phyloP scores from a whole-genome alignment of 2,797 vertebrate genomes.

The Acrocephalus scirpaceus region DNA sequence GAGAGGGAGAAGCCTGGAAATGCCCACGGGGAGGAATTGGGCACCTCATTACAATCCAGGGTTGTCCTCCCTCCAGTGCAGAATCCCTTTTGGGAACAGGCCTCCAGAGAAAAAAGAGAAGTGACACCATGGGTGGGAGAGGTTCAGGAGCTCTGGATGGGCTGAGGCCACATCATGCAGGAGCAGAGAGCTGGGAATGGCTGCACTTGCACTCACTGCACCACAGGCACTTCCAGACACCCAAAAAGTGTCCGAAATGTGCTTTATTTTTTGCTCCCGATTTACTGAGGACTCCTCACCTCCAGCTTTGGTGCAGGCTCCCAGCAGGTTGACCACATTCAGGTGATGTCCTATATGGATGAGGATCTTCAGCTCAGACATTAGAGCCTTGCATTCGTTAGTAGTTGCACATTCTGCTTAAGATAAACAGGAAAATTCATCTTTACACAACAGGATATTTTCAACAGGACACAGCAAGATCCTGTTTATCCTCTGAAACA shows the following conservation, averaged over 20 bases:
- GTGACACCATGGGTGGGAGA: not conserved
- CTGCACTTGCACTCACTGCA: not conserved
- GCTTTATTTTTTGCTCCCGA: not conserved
- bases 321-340: constrained; percentile 93
- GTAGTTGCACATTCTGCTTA: constrained; percentile 89
- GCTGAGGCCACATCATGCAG: not conserved
- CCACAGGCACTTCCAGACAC: not conserved
- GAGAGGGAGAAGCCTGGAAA: not conserved
- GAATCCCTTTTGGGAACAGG: not conserved
- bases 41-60: not conserved
- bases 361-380: constrained; percentile 95
- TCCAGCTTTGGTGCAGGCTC: constrained; percentile 94
- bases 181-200: not conserved
- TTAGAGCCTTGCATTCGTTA: constrained; percentile 92
- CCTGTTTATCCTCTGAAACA: constrained; percentile 69
- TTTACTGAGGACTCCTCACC: constrained; percentile 76
- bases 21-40: fast-evolving
- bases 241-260: not conserved
- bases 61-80: not conserved
- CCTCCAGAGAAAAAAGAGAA: not conserved
- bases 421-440: constrained; percentile 72
- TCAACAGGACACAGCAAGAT: constrained; percentile 59
- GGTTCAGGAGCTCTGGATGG: not conserved
- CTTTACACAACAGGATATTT: constrained; percentile 68
- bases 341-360: constrained; percentile 97